A percentile compares a stretch with the other conserved stretches of the same genome.
These are phyloP conservation scores for Tridacna gigas DNA, from an alignment of 2,888 invertebrate genomes.

Conservation along the genomic window DNA sequence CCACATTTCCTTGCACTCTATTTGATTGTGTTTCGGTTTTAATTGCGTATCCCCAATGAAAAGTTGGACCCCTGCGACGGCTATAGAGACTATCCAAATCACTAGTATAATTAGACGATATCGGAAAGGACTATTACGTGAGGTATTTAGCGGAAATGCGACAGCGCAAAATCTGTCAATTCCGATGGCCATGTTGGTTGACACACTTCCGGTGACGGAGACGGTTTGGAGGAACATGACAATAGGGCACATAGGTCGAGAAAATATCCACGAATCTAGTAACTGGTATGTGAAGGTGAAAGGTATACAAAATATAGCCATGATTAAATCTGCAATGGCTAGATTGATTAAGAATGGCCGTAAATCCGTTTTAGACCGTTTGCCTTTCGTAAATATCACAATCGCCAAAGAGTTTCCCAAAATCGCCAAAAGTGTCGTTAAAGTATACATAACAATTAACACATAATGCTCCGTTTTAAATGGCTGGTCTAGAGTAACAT, in stretches of 20 bases:
- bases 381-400: slow-evolving; percentile 85
- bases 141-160: slow-evolving; percentile 75
- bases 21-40: slow-evolving; percentile 49
- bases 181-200: slow-evolving; percentile 86
- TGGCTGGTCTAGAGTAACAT: background rate
- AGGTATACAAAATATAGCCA: slow-evolving; percentile 96
- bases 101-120: slow-evolving; percentile 83
- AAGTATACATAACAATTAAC: slow-evolving; percentile 84
- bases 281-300: slow-evolving; percentile 89
- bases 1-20: slow-evolving; percentile 76
- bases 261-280: slow-evolving; percentile 85
- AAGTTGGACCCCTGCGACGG: slow-evolving; percentile 84
- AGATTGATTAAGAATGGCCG: slow-evolving; percentile 91
- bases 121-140: slow-evolving; percentile 82
- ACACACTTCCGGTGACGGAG: slow-evolving; percentile 85
- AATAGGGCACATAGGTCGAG: slow-evolving; percentile 85
- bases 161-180: slow-evolving; percentile 85
- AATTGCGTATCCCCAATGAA: slow-evolving; percentile 71
- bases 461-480: slow-evolving; percentile 52
- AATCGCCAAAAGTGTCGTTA: slow-evolving; percentile 85
- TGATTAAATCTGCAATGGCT: slow-evolving; percentile 95
- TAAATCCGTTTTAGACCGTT: slow-evolving; percentile 82
- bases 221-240: slow-evolving; percentile 86
- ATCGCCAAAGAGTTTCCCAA: slow-evolving; percentile 86
- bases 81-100: slow-evolving; percentile 85